Percentiles rank a stretch among this genome's conserved stretches.
These are phyloP conservation scores for Trididemnum miniatum DNA, from an alignment of 23 tunicate species.

Conservation along the genomic window DNA sequence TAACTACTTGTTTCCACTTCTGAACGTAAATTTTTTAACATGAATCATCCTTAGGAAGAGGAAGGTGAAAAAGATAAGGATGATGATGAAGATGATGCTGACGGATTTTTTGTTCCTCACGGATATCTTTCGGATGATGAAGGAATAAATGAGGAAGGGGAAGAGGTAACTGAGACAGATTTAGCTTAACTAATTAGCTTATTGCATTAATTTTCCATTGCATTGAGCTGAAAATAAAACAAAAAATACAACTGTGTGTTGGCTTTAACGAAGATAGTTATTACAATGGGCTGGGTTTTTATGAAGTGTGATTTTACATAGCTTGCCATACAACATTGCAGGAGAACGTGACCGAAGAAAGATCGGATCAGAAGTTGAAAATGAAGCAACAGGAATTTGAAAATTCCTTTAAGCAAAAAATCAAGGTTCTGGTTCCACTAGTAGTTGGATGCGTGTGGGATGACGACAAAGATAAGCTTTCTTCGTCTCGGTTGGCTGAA, in stretches of 20 bases:
- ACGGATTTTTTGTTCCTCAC: conserved; percentile 99
- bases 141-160: conserved; percentile 72
- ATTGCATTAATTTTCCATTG: too few species aligned
- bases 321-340: too few species aligned
- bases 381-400: conserved; percentile 93
- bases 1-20: not conserved
- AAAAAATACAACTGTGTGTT: too few species aligned
- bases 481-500: conserved; percentile 21
- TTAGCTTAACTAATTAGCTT: too few species aligned
- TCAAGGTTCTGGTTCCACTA: conserved; percentile 60
- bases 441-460: conserved; percentile 78
- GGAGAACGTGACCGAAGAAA: conserved; percentile 45
- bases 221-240: too few species aligned
- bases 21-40: too few species aligned
- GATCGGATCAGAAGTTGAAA: conserved; percentile 74
- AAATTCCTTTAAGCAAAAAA: conserved; percentile 76
- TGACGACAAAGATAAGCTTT: conserved; percentile 16
- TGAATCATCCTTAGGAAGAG: conserved; percentile 73
- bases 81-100: conserved; percentile 89
- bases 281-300: too few species aligned
- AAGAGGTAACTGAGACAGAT: not conserved
- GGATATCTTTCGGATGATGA: conserved; percentile 97
- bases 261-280: too few species aligned
- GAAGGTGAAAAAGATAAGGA: conserved; percentile 72
- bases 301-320: too few species aligned